These are phyloP conservation scores for Macrophya alboannulata DNA, from an alignment of 2,888 invertebrate genomes.

Conservation along the genomic window DNA sequence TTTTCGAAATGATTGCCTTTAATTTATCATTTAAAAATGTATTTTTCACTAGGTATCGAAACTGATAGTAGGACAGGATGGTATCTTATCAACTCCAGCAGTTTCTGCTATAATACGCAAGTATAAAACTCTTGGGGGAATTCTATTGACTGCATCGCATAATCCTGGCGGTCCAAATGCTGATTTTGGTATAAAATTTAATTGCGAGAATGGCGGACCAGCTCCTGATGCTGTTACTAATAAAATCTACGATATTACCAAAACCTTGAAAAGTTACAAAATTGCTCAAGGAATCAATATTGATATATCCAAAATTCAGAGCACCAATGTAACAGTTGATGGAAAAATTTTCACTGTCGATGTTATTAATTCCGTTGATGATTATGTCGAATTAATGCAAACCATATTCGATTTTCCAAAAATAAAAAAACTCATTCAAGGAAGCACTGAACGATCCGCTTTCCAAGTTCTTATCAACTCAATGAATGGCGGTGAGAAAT, in stretches of 20 bases:
- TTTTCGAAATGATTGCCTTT: neutral
- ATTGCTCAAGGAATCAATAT: slow-evolving; percentile 90
- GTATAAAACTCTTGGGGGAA: slow-evolving; percentile 94
- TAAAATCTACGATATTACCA: slow-evolving; percentile 92
- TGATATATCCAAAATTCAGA: slow-evolving; percentile 87
- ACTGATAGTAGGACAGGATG: slow-evolving; percentile 95
- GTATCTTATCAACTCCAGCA: slow-evolving; percentile 98
- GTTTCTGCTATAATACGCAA: slow-evolving; percentile 97
- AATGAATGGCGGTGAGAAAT: slow-evolving; percentile 93
- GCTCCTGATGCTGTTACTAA: slow-evolving; percentile 96
- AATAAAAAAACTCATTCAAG: slow-evolving; percentile 88
- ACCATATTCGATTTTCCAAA: slow-evolving; percentile 96
- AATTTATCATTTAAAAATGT: neutral
- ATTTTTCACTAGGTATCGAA: slow-evolving; percentile 86
- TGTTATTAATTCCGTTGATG: slow-evolving; percentile 94
- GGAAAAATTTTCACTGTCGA: slow-evolving; percentile 90
- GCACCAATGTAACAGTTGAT: slow-evolving; percentile 83
- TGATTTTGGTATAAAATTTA: slow-evolving; percentile 99
- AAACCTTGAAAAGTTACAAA: slow-evolving; percentile 89
- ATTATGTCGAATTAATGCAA: slow-evolving; percentile 96
- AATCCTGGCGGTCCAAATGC: slow-evolving; percentile 99
- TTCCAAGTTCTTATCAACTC: slow-evolving; percentile 95
- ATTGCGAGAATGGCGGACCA: slow-evolving; percentile 98
- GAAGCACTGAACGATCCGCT: slow-evolving; percentile 84
- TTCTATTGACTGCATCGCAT: slow-evolving; percentile 98